Conservation (phyloP, 2,113 vertebrate genomes). For the Amazona vittata region DNA sequence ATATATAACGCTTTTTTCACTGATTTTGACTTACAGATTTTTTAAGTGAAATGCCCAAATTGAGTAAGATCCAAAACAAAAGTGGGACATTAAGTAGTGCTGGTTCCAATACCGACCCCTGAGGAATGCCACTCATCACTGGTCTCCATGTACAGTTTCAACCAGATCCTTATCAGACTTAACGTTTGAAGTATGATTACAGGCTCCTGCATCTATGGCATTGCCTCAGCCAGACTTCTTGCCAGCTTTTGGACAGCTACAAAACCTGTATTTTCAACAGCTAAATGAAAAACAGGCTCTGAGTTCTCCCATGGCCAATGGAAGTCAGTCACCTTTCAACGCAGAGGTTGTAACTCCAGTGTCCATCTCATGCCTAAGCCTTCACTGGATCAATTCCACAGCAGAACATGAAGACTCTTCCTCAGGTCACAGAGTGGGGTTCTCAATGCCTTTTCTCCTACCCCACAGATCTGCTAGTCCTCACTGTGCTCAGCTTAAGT, state of each 20-base stretch:
- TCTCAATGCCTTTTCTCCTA: background rate
- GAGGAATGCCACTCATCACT: background rate
- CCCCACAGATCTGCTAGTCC: background rate
- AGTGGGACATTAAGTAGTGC: background rate
- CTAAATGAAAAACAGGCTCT: accelerated
- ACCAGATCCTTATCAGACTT: background rate
- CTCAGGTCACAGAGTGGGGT: background rate
- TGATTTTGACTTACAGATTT: background rate
- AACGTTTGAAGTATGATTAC: background rate
- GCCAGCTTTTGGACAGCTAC: background rate
- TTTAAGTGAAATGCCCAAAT: background rate
- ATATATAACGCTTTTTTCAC: background rate
- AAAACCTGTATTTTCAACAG: background rate
- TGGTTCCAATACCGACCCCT: background rate
- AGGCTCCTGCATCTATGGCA: background rate
- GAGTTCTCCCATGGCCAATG: accelerated
- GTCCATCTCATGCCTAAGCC: accelerated
- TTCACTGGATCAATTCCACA: background rate
- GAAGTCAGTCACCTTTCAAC: background rate
- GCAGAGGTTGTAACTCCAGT: background rate
- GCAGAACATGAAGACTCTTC: background rate
- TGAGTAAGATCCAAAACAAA: background rate
- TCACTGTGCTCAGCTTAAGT: background rate
- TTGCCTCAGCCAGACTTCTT: background rate
- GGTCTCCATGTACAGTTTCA: background rate